A percentile compares a stretch with the other conserved stretches of the same genome.
phyloP scores from a whole-genome alignment of 2,888 invertebrate species.

The Asteroscopus sphinx region DNA sequence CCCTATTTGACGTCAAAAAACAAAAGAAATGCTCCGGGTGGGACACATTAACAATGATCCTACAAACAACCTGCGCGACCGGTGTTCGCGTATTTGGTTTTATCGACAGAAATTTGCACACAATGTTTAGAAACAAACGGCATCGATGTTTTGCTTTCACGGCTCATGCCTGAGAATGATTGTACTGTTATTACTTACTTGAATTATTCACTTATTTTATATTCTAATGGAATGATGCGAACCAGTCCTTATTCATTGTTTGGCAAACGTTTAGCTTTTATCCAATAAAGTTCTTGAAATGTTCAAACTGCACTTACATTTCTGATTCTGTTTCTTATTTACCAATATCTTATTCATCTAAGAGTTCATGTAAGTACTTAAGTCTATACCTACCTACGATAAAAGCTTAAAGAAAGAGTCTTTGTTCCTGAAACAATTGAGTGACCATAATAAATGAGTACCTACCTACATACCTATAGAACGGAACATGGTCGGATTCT shows the following conservation, averaged over 20 bases:
- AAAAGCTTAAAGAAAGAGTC: slow-evolving; percentile 60
- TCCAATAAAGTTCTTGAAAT: background rate
- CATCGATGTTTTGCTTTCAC: slow-evolving; percentile 75
- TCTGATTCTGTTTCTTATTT: slow-evolving; percentile 4
- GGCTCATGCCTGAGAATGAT: slow-evolving; percentile 72
- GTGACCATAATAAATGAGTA: slow-evolving; percentile 63
- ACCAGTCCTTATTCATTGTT: slow-evolving; percentile 22
- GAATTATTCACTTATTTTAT: slow-evolving; percentile 65
- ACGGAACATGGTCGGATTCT: slow-evolving; percentile 75
- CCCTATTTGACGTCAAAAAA: slow-evolving; percentile 11
- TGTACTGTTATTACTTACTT: slow-evolving; percentile 70
- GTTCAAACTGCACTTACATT: background rate
- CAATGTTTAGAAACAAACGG: slow-evolving; percentile 83
- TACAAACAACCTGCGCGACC: slow-evolving; percentile 61
- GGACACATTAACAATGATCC: slow-evolving; percentile 59
- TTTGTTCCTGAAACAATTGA: slow-evolving; percentile 78
- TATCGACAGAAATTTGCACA: slow-evolving; percentile 82
- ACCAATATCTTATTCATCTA: slow-evolving; percentile 9
- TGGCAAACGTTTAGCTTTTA: slow-evolving; percentile 14
- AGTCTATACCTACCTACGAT: slow-evolving; percentile 17
- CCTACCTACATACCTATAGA: slow-evolving; percentile 64
- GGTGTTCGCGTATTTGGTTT: slow-evolving; percentile 74
- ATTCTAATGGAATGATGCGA: slow-evolving; percentile 49
- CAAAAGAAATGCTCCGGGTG: slow-evolving; percentile 20
- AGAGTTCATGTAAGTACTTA: slow-evolving; percentile 4